Percentiles rank a stretch among this genome's conserved stretches.
Conservation (phyloP, 2,797 vertebrate genomes). For the Potorous gilbertii region DNA sequence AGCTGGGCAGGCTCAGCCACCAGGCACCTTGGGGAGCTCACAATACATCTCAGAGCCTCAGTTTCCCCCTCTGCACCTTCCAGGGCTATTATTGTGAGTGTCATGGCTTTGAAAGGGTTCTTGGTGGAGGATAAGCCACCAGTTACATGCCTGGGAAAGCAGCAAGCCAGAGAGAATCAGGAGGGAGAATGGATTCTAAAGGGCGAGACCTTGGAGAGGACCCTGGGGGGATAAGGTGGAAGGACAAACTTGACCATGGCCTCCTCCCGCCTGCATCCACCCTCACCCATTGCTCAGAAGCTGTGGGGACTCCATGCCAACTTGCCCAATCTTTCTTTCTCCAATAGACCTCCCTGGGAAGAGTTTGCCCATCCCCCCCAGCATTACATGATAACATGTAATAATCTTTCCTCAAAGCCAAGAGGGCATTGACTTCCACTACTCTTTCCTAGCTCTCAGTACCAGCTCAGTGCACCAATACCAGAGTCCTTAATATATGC, state of each 20-base stretch:
- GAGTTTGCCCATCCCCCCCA: neutral
- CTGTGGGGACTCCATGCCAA: neutral
- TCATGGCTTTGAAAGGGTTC: neutral
- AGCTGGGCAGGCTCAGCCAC: neutral
- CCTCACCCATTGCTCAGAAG: neutral
- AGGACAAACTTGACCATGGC: neutral
- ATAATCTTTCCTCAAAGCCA: neutral
- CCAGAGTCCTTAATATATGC: neutral
- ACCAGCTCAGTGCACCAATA: neutral
- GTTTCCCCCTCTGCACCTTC: neutral
- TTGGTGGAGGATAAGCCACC: neutral
- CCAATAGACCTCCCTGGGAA: neutral
- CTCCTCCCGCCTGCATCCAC: neutral
- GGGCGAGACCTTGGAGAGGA: neutral
- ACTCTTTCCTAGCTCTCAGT: too few relatives aligned
- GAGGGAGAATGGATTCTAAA: neutral
- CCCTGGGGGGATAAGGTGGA: neutral
- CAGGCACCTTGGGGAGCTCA: neutral
- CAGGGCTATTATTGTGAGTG: neutral
- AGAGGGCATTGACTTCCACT: too few relatives aligned
- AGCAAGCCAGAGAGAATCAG: neutral
- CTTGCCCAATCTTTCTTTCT: neutral
- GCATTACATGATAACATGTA: neutral
- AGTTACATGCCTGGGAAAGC: neutral
- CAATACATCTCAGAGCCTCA: too few relatives aligned